These are phyloP conservation scores for Stichodactyla helianthus DNA, from an alignment of 64 coral and sea anemone genomes.

Conservation along the genomic window DNA sequence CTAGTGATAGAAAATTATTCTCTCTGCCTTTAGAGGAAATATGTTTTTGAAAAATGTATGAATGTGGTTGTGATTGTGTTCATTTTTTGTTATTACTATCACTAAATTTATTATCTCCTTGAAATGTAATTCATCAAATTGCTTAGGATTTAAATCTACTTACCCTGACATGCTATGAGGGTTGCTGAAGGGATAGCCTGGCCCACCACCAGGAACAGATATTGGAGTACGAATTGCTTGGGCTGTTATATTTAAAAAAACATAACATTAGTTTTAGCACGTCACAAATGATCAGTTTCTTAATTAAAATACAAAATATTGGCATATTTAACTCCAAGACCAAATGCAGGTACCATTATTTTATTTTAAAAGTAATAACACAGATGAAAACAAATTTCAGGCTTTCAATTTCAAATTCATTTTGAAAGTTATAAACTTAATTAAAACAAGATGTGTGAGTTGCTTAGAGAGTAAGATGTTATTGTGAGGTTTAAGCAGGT, in stretches of 20 bases:
- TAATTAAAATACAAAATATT: neutral
- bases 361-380: neutral
- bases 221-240: conserved; percentile 73
- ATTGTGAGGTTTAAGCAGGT: neutral
- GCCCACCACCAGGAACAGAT: conserved; percentile 69
- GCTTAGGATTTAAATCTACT: neutral
- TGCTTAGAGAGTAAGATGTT: neutral
- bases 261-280: neutral
- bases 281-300: neutral
- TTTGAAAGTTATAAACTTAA: neutral
- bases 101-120: no score
- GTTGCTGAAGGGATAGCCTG: conserved; percentile 63
- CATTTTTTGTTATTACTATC: no score
- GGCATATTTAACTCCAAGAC: neutral
- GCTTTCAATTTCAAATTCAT: neutral
- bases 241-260: conserved; percentile 21
- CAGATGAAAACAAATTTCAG: no score
- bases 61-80: no score
- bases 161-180: conserved; percentile 79
- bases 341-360: neutral
- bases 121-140: no score
- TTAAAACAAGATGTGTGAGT: neutral
- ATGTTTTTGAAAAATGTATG: no score
- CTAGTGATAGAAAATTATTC: no score
- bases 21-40: no score